Conservation (phyloP, 2,113 vertebrate genomes). For the Isichthys henryi region DNA sequence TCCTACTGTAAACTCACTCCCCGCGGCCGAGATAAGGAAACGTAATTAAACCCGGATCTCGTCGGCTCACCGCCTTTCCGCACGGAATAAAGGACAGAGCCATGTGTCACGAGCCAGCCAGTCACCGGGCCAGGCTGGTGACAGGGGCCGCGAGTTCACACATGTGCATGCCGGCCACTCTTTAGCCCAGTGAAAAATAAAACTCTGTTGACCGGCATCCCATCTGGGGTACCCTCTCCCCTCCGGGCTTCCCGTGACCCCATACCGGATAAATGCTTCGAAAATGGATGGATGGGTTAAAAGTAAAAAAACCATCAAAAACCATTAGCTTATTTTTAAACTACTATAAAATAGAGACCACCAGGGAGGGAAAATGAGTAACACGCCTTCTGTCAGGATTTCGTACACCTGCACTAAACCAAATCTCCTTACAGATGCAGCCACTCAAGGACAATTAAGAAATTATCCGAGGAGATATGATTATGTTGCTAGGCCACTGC, state of each 20-base stretch:
- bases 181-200: background rate
- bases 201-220: background rate
- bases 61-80: conserved; percentile 29
- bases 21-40: conserved; percentile 49
- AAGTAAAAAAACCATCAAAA: background rate
- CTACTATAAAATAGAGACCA: background rate
- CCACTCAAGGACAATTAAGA: background rate
- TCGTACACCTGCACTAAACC: conserved; percentile 3
- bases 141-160: background rate
- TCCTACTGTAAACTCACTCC: background rate
- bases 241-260: background rate
- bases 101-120: background rate
- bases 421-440: background rate
- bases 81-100: background rate
- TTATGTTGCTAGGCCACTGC: background rate
- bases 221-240: background rate
- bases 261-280: background rate
- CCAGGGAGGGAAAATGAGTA: background rate
- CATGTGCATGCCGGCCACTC: background rate
- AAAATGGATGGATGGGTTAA: background rate
- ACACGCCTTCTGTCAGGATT: conserved; percentile 22
- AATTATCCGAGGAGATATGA: background rate
- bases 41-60: conserved; percentile 42
- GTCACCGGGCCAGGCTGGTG: background rate
- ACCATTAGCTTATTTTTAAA: background rate